Percentiles rank a stretch among this genome's conserved stretches.
phyloP scores from a whole-genome alignment of 1,140 invertebrate genomes.

The Dinoponera quadriceps region DNA sequence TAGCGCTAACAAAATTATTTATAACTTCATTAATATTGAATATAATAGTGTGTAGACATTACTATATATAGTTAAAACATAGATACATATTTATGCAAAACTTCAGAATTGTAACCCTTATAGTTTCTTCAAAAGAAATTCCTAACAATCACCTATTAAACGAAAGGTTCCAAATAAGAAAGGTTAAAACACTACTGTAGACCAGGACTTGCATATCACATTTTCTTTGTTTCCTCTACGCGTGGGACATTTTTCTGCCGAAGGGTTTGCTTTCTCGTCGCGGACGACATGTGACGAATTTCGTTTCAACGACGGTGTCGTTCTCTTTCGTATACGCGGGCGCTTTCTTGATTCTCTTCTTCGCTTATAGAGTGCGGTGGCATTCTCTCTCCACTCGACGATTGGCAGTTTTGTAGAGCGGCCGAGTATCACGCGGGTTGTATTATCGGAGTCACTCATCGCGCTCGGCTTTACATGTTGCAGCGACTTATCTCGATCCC shows the following conservation, averaged over 20 bases:
- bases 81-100: too few relatives aligned
- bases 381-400: not conserved
- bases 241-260: not conserved
- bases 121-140: too few relatives aligned
- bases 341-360: not conserved
- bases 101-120: too few relatives aligned
- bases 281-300: not conserved
- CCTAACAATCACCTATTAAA: too few relatives aligned
- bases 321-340: too few relatives aligned
- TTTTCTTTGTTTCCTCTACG: not conserved
- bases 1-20: too few relatives aligned
- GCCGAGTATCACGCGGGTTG: not conserved
- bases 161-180: too few relatives aligned
- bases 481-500: conserved; percentile 85
- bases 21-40: too few relatives aligned
- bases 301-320: not conserved
- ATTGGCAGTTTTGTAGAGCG: not conserved
- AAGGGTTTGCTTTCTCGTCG: not conserved
- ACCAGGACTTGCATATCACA: too few relatives aligned
- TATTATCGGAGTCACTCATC: conserved; percentile 31
- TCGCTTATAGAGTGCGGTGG: not conserved
- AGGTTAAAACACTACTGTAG: too few relatives aligned
- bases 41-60: too few relatives aligned
- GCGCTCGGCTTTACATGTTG: conserved; percentile 61
- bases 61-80: too few relatives aligned